Evolutionary conservation across 2,888 invertebrate genomes (phyloP), one percentile per base, ranked within the genome.

Genomic region (Biston stratarius): DNA sequence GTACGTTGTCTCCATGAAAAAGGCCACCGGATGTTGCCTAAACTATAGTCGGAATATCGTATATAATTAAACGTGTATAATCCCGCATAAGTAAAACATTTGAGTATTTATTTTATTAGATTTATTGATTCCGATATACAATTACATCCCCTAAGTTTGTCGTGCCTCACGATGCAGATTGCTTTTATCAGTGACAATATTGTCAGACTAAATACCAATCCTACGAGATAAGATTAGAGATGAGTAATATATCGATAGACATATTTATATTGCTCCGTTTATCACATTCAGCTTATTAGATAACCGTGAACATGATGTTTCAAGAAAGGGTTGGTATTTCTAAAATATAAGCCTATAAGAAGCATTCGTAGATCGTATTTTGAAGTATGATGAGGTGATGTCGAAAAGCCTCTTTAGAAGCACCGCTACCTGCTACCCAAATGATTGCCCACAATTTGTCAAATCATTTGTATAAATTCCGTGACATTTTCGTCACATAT

Each of bases 261-360:
- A 6, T 53, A 53, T 53, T 42, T 55, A 42, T 55, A 15, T 15
- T 40, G 52, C 14, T 53, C 52, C 10, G 14, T 38, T 48, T 33
- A 48, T 24, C 10, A 33, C 33, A 33, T 48, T 48, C 24, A 49
- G 33, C 14, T 11, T 15, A 14, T 7, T 14, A 51, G 34, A 53
- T 53, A 53, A 53, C 12, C 15, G 38, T 38, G 40, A 14, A 52
- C 38, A n/a, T 14, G n/a, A 15, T 38, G 8, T 53, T 38, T 5
- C 38, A 2, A 38, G 53, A 40, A 53, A 40, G 40, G 11, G 40
- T 24, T 44, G 33, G 44, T 56, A 12, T 44, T 33, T 70, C 68
- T 62, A 73, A 77, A 74, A 77, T 77, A 77, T 72, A 74, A 70
- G 55, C 53, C 60, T 66, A 71, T 58, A 61, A 64, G 70, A 55